Evolutionary conservation across 2,888 invertebrate genomes (phyloP).

Genomic region (Junonia oenone): DNA sequence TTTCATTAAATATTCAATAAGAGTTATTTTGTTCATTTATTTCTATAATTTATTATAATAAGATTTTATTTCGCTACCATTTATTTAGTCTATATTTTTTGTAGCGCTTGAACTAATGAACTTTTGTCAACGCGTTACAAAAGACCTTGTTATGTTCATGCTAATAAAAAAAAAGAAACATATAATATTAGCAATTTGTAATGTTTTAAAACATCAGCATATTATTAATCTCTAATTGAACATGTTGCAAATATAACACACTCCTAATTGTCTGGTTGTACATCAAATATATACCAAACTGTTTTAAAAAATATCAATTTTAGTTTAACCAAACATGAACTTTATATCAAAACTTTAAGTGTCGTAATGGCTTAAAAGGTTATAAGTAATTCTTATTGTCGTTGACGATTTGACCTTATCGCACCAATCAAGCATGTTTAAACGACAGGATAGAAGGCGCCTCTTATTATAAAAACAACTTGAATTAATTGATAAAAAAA

Average conservation of each 20-base stretch:
- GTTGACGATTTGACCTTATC: slow-evolving; percentile 34
- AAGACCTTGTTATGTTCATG: no score
- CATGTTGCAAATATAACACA: slow-evolving; percentile 4
- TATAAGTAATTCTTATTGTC: background rate
- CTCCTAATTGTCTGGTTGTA: background rate
- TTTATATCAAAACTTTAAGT: background rate
- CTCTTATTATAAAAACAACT: background rate
- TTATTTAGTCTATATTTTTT: no score
- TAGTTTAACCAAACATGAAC: background rate
- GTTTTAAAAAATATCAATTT: no score
- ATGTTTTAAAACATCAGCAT: background rate
- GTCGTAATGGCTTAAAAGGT: background rate
- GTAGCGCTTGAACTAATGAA: no score
- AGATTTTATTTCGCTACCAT: no score
- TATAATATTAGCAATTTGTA: background rate
- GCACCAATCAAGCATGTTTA: slow-evolving; percentile 36
- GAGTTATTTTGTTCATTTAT: background rate
- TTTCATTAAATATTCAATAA: background rate
- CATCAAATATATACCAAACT: background rate
- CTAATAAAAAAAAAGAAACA: background rate
- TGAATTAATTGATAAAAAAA: background rate
- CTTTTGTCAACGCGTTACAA: no score
- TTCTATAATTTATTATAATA: background rate
- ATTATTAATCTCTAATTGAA: slow-evolving; percentile 14
- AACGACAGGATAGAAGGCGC: slow-evolving; percentile 9